phyloP scores from a whole-genome alignment of 1,140 invertebrate species.

The Medauroidea extradentata region DNA sequence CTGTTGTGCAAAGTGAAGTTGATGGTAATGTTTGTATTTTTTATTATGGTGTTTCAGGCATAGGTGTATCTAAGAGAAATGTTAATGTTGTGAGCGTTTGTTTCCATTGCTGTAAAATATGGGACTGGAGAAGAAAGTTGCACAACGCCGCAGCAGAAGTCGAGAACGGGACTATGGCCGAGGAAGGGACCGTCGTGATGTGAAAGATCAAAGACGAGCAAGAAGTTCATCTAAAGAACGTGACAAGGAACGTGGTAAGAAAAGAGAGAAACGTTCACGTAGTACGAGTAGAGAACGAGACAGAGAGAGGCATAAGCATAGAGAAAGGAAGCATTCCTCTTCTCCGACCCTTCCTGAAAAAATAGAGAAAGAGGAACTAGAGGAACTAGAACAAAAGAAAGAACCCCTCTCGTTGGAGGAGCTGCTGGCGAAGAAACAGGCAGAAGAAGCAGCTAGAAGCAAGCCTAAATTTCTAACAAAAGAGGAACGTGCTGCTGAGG shows the following conservation, averaged over 20 bases:
- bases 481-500: conserved; percentile 87
- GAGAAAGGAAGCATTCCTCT: conserved; percentile 6
- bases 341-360: conserved; percentile 14
- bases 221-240: conserved; percentile 40
- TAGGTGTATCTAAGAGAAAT: no score
- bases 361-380: conserved; percentile 39
- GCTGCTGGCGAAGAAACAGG: conserved; percentile 91
- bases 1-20: no score
- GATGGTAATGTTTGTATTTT: no score
- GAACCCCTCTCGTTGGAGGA: conserved; percentile 96
- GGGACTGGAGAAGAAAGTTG: conserved; percentile 7
- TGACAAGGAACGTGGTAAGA: conserved; percentile 35
- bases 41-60: no score
- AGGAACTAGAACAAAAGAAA: conserved; percentile 53
- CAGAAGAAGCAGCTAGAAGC: conserved; percentile 86
- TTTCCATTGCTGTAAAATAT: no score
- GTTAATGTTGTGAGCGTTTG: no score
- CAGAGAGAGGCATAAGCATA: conserved; percentile 22
- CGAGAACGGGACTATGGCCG: conserved; percentile 37
- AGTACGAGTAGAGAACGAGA: conserved; percentile 34
- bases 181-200: conserved; percentile 26
- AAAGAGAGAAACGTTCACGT: conserved; percentile 19
- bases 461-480: conserved; percentile 97
- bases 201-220: conserved; percentile 38
- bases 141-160: conserved; percentile 1